phyloP scores from a whole-genome alignment of 2,888 invertebrate genomes.

The Dryomyza anilis region DNA sequence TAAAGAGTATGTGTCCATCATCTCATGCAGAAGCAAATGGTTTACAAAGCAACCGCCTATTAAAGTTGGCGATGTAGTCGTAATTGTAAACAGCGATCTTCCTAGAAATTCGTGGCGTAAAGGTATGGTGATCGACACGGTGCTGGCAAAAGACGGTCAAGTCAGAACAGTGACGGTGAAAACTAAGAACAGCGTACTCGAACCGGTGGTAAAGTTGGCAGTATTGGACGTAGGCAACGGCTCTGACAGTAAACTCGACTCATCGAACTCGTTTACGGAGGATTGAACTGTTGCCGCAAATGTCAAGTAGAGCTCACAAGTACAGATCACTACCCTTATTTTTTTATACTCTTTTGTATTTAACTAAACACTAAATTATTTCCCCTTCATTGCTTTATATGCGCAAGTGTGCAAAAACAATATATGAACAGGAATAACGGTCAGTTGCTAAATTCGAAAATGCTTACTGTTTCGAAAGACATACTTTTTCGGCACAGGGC shows the following conservation, averaged over 20 bases:
- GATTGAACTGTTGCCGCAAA: neutral
- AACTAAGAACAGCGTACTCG: neutral
- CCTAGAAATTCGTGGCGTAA: conserved; percentile 30
- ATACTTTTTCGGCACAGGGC: too few relatives aligned
- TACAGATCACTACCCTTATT: neutral
- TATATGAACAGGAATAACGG: too few relatives aligned
- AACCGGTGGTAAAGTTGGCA: neutral
- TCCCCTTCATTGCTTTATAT: too few relatives aligned
- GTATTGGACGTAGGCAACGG: conserved; percentile 23
- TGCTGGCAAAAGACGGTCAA: neutral
- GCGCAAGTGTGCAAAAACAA: too few relatives aligned
- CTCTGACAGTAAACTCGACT: neutral
- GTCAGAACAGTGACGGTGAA: too few relatives aligned
- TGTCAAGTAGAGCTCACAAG: neutral
- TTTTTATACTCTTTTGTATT: too few relatives aligned
- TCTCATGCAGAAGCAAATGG: conserved; percentile 31
- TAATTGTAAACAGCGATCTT: conserved; percentile 27
- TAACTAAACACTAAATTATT: too few relatives aligned
- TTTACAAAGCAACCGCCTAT: conserved; percentile 17
- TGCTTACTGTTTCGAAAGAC: too few relatives aligned
- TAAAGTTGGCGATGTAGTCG: conserved; percentile 23
- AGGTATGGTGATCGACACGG: conserved; percentile 19
- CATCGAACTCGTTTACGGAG: neutral
- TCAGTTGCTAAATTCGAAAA: too few relatives aligned
- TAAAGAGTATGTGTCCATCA: conserved; percentile 28